Evolutionary conservation across 2,797 vertebrate species (phyloP), one percentile per base, ranked within the genome.

Genomic region (Helostoma temminkii): DNA sequence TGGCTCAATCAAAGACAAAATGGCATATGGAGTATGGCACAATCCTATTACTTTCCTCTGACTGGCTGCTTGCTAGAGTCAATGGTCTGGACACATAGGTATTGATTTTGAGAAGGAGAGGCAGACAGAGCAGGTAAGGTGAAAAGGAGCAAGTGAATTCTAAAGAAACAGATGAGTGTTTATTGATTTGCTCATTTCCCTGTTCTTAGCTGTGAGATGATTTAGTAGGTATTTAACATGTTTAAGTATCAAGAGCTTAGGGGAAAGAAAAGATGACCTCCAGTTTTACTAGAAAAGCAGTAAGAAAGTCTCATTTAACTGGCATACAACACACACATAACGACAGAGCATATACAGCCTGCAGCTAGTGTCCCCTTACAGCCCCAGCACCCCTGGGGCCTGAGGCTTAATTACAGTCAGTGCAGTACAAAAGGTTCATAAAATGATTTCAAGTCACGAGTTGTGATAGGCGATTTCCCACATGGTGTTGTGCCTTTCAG

Each of bases 401-500:
- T 2, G 9, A 47, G 57, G 61, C 46, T 74, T 84, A 84, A 88
- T 87, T 79, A 86, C 71, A 80, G 39, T 50, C 74, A 76, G 21
- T 14, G 5, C 12, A 1, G 55, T 15, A 60, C 66, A 74, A 83
- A 71, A 82, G 48, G 21, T 6, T 52, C 52, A 48, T 65, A 65
- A 81, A 87, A 64, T 55, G 63, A 66, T 70, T 66, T 65, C 57
- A 64, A 72, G 69, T 72, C 64, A 57, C n/a, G 1, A 52, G 46
- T 58, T 36, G 22, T 59, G 62, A 54, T 43, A 22, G 61, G 37
- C 46, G 19, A 74, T 76, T 88, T 79, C 86, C 74, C 63, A 9
- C 11, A 61, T 66, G 73, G 25, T 41, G 42, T 69, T 62, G 82
- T 18, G 70, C 58, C 85, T 74, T 57, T 90, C 88, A 91, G 87